Conservation (phyloP, 2,888 invertebrate species). For the Erebia ligea region DNA sequence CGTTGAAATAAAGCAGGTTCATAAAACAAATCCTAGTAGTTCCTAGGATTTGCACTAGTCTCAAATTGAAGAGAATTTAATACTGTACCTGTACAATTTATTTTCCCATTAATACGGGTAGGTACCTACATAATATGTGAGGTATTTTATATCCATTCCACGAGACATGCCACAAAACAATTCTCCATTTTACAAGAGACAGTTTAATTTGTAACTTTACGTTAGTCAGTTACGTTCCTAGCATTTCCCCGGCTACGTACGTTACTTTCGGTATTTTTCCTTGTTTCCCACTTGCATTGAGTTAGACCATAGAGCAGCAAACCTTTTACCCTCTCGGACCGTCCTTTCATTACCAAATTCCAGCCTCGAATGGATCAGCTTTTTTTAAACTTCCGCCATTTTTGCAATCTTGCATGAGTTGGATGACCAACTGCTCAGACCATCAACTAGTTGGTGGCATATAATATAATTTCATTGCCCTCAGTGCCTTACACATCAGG, state of each 20-base stretch:
- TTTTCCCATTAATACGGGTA: not conserved
- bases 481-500: too few relatives aligned
- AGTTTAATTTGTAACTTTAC: slow-evolving; percentile 26
- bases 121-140: not conserved
- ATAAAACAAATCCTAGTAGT: too few relatives aligned
- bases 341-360: too few relatives aligned
- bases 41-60: not conserved
- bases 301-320: not conserved
- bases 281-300: slow-evolving; percentile 13
- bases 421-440: too few relatives aligned
- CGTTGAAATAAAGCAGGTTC: too few relatives aligned
- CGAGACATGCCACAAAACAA: not conserved
- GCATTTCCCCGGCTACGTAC: slow-evolving; percentile 24
- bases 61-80: not conserved
- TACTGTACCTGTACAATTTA: not conserved
- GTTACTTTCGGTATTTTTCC: slow-evolving; percentile 35
- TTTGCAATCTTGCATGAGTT: too few relatives aligned
- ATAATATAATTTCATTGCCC: too few relatives aligned
- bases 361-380: too few relatives aligned
- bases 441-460: too few relatives aligned
- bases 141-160: not conserved
- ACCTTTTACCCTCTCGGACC: not conserved
- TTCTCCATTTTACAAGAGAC: slow-evolving; percentile 22
- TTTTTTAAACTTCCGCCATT: too few relatives aligned
- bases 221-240: slow-evolving; percentile 22